Evolutionary conservation across 2,888 invertebrate genomes (phyloP), one percentile per base, ranked within the genome.

Genomic region (Drosophila incognita): DNA sequence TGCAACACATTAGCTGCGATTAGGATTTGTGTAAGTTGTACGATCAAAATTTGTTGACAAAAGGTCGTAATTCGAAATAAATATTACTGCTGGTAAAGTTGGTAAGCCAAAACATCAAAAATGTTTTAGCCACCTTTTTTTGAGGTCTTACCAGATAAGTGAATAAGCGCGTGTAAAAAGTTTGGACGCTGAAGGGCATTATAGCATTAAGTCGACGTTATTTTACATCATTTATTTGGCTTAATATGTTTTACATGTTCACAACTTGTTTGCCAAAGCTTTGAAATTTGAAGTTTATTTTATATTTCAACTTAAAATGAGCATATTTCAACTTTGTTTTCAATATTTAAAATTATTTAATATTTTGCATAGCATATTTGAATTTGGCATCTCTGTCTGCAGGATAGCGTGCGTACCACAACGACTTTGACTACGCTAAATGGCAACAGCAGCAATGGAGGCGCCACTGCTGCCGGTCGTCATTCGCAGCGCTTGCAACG

Each of bases 391-490:
- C 15, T n/a, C 15, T 15, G 18, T 31, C 10, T 89, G 70, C 89
- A 93, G 92, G 93, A 93, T 67, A 92, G 92, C 85, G 90, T 93
- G 61, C 86, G 92, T 56, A 93, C 92, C 48, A 92, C 91, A 31
- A 91, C 90, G 42, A 91, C 91, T 13, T 81, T 90, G 49, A 90
- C 91, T 27, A 92, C 90, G 4, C 36, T 90, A 6, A 91, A 87
- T 27, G 86, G 89, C 42, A 73, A 61, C 72, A 81, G 69, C 40
- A 69, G 36, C 61, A 69, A 74, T 36, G 77, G 73, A 7, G 73
- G 49, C 35, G 73, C 65, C 33, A 35, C 60, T 5, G 72, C 48
- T n/a, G 52, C 10, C 31, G 68, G 66, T 24, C 81, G 81, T 33
- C 81, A 82, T 15, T 86, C 91, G 11, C 89, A 92, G 76, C 90